Percentiles rank a stretch among this genome's conserved stretches.
These are phyloP conservation scores for Autographa pulchrina DNA, from an alignment of 2,888 invertebrate genomes.

Conservation along the genomic window DNA sequence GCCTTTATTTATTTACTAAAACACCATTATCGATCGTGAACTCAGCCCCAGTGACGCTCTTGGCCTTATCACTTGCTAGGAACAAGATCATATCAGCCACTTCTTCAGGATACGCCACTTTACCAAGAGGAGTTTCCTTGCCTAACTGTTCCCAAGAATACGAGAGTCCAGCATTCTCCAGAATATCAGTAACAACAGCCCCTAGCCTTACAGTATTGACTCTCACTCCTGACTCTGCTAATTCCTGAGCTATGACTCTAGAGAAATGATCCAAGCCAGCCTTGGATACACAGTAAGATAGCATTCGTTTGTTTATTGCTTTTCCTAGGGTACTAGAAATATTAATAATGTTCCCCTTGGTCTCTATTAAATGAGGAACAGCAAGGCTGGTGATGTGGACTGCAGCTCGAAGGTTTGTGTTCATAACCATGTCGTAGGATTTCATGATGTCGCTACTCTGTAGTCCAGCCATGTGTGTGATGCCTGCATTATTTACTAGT, in stretches of 20 bases:
- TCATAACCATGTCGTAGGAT: constrained; percentile 52
- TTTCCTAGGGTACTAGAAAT: constrained; percentile 27
- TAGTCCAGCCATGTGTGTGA: constrained; percentile 22
- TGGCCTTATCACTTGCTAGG: constrained; percentile 36
- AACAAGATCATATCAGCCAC: constrained; percentile 38
- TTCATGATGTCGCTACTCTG: constrained; percentile 33
- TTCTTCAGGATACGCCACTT: constrained; percentile 30
- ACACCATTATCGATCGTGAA: constrained; percentile 35
- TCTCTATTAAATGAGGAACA: constrained; percentile 46
- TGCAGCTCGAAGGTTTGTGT: constrained; percentile 50
- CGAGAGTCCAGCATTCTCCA: constrained; percentile 31
- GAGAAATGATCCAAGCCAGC: constrained; percentile 91
- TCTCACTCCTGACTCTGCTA: constrained; percentile 89
- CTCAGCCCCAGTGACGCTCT: constrained; percentile 38
- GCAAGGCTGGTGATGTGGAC: constrained; percentile 49
- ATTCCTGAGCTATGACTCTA: constrained; percentile 91
- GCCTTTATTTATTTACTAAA: neutral
- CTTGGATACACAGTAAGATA: constrained; percentile 35
- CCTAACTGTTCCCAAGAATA: constrained; percentile 22
- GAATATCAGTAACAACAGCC: constrained; percentile 84
- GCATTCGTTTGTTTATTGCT: neutral
- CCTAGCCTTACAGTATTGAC: constrained; percentile 93
- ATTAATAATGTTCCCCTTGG: constrained; percentile 63
- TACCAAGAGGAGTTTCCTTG: constrained; percentile 7
- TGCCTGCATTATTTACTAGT: constrained; percentile 61